Base-by-base conservation (phyloP, 2,797 vertebrate genomes). In the Chelmon rostratus region DNA sequence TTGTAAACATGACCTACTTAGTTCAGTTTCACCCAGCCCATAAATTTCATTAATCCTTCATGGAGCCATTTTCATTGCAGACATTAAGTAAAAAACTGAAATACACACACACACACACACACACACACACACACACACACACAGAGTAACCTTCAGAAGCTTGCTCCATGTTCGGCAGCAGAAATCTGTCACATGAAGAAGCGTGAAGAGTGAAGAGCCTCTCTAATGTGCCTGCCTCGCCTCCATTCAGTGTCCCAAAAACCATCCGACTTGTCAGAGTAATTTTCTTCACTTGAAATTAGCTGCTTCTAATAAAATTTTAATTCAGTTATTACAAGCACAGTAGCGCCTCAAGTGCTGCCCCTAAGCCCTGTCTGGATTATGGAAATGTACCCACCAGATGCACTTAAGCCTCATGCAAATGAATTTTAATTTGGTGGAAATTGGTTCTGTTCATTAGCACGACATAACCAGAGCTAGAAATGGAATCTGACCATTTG, bases 241-340 rank as follows among this genome's bases (percentile, higher is more conserved):
- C 80, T 79, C 83, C 81, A 56, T 76, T 81, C 79, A 66, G 19
- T 40, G 73, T 80, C 78, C 73, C 78, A 62, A 73, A 85, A 79
- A 79, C 63, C 81, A 68, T 81, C 53, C 38, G 47, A 84, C 73
- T 84, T 86, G 90, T 91, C 90, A 86, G 82, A 85, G 77, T 85
- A 76, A 87, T 89, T 89, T 89, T 85, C 87, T 76, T 83, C 86
- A 73, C 79, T 90, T 82, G 77, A 90, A 92, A 92, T 91, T 88
- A 92, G 91, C 81, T 75, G 82, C 89, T 87, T 85, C 86, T 92
- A 92, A 93, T 93, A 90, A 89, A 93, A 93, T 25, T 88, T 86
- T 93, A 90, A 93, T 92, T 92, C 81, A 77, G 90, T 93, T 92
- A 90, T 92, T 92, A 90, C 88, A 87, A 87, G 92, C 76, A 46